Evolutionary conservation across 2,888 invertebrate species (phyloP), one percentile per base, ranked within the genome.

Genomic region (Anoncus sp.): DNA sequence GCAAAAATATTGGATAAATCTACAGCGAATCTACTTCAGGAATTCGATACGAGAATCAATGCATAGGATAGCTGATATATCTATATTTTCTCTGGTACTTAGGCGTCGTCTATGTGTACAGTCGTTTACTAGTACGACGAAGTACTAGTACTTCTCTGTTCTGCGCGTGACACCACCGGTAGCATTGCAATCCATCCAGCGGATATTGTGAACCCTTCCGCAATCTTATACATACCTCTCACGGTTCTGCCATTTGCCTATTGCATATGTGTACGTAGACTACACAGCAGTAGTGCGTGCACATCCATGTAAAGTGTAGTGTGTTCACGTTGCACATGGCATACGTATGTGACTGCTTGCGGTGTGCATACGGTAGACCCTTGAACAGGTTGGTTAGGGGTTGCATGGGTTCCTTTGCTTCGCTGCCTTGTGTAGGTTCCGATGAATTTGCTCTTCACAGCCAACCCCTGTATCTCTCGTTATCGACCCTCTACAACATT

Each of bases 121-220:
- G 10, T 47, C 51, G 24, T 31, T 24, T 31, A 49, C 27, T 18
- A n/a, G 38, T 10, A 40, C n/a, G 51, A 22, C 22, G 18, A 27
- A 63, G 63, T 59, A 38, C 35, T n/a, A n/a, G n/a, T n/a, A n/a
- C 47, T 69, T 24, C 62, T 62, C 69, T 57, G 60, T 66, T 62
- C 69, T 69, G 62, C 55, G 65, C 51, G 63, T 35, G 47, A 70
- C 55, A 70, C 38, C 38, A 63, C 40, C 18, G 40, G 40, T 43
- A 24, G 31, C 62, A 77, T 78, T 84, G 79, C 85, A 86, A 87
- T 88, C 86, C 85, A 83, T 83, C 82, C 84, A 63, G 84, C 85
- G 86, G 85, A 87, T 87, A 87, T 88, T 86, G 84, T 85, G 81
- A 85, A 81, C 81, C 81, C 83, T 79, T 82, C 77, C 82, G 82